These are phyloP conservation scores for Epirrhoe alternata DNA, from an alignment of 2,888 invertebrate species.

Conservation along the genomic window DNA sequence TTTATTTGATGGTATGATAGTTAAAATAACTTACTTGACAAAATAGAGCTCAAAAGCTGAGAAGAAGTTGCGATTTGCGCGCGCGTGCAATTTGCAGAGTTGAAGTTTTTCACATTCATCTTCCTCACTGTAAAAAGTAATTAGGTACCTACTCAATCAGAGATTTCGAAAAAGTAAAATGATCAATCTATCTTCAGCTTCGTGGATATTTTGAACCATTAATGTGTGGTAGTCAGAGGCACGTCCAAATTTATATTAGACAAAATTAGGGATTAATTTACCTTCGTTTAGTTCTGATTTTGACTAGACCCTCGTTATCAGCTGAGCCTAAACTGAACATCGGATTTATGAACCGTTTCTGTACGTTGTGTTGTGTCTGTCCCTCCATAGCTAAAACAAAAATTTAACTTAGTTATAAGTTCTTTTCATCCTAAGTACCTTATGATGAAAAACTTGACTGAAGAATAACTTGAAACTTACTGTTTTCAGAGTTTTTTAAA, in stretches of 20 bases:
- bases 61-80: slow-evolving; percentile 63
- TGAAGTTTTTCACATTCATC: slow-evolving; percentile 69
- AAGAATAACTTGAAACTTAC: slow-evolving; percentile 42
- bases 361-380: slow-evolving; percentile 50
- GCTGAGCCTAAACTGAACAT: slow-evolving; percentile 57
- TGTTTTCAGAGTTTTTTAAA: slow-evolving; percentile 48
- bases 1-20: neutral
- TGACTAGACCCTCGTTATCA: slow-evolving; percentile 49
- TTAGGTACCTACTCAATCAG: no score
- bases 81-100: slow-evolving; percentile 74
- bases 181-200: no score
- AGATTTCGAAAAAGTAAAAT: no score
- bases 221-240: no score
- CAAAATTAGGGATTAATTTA: slow-evolving; percentile 40
- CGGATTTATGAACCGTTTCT: slow-evolving; percentile 67
- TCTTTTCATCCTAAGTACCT: no score
- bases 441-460: neutral
- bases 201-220: no score
- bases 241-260: no score
- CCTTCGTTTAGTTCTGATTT: slow-evolving; percentile 70
- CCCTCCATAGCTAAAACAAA: slow-evolving; percentile 36
- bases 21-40: slow-evolving; percentile 69
- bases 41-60: slow-evolving; percentile 77
- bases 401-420: neutral
- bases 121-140: slow-evolving; percentile 57